These are phyloP conservation scores for Orbicella faveolata DNA, from an alignment of 64 coral and sea anemone genomes.

Conservation along the genomic window DNA sequence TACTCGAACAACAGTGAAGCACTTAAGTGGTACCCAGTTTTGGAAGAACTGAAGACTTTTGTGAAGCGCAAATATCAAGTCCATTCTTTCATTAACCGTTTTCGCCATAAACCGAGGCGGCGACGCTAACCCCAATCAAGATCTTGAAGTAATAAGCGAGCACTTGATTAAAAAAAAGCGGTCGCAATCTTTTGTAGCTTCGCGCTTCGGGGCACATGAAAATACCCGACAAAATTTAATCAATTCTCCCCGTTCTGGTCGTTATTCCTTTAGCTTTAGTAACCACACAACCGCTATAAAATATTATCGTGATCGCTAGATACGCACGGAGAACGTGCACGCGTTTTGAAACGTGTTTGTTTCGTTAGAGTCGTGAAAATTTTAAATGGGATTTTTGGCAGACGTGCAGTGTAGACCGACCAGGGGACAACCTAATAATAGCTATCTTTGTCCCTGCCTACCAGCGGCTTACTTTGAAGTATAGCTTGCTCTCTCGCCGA, in stretches of 20 bases:
- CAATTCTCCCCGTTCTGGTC: not conserved
- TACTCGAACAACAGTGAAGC: not conserved
- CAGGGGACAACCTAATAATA: slow-evolving; percentile 29
- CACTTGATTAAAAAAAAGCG: slow-evolving; percentile 23
- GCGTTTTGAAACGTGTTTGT: not conserved
- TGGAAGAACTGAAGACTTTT: not conserved
- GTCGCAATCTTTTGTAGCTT: slow-evolving; percentile 53
- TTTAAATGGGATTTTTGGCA: not conserved
- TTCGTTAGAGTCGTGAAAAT: not conserved
- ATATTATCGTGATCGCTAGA: not conserved
- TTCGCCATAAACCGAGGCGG: not conserved
- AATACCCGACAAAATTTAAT: slow-evolving; percentile 51
- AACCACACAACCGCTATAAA: not conserved
- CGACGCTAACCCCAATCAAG: slow-evolving; percentile 9
- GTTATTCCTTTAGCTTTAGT: not conserved
- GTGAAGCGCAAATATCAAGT: not conserved
- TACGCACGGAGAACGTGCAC: not conserved
- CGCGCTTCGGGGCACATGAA: slow-evolving; percentile 47
- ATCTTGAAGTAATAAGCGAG: slow-evolving; percentile 18
- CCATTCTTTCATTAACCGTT: not conserved
- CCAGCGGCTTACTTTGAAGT: slow-evolving; percentile 38
- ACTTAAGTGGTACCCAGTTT: not conserved
- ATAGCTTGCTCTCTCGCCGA: slow-evolving; percentile 4
- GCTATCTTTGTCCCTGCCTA: slow-evolving; percentile 24
- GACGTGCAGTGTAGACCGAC: not conserved